Evolutionary conservation across 2,113 vertebrate species (phyloP).

Genomic region (Lepisosteus osseus): DNA sequence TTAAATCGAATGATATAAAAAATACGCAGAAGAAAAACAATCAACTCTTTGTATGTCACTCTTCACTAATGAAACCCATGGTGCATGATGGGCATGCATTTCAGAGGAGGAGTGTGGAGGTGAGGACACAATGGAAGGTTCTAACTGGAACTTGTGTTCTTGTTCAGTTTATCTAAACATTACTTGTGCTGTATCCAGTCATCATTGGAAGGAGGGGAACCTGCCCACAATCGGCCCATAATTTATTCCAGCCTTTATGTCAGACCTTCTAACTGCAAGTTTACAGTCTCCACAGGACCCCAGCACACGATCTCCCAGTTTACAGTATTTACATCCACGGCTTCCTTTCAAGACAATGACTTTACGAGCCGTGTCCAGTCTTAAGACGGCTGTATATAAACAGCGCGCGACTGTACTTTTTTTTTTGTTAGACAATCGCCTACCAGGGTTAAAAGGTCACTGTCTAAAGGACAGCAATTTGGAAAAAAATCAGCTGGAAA

Average conservation of each 20-base stretch:
- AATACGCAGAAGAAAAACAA: no score
- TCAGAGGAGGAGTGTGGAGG: no score
- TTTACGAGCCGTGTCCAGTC: slow-evolving; percentile 64
- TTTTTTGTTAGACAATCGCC: slow-evolving; percentile 65
- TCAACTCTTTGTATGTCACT: no score
- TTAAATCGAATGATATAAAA: no score
- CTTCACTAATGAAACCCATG: no score
- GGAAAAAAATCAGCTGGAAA: slow-evolving; percentile 65
- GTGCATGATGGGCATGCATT: no score
- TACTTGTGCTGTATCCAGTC: no score
- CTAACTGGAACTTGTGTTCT: no score
- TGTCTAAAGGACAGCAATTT: slow-evolving; percentile 57
- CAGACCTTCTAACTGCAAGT: slow-evolving; percentile 46
- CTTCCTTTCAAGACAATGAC: slow-evolving; percentile 97
- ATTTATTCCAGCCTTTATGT: slow-evolving; percentile 27
- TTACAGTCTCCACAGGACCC: slow-evolving; percentile 47
- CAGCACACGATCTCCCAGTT: slow-evolving; percentile 75
- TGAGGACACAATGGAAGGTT: no score
- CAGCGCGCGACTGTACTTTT: slow-evolving; percentile 53
- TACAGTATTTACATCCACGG: slow-evolving; percentile 85
- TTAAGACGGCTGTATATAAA: slow-evolving; percentile 45
- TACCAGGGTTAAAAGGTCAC: slow-evolving; percentile 61
- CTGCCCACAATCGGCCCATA: slow-evolving; percentile 47
- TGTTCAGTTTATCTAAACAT: no score
- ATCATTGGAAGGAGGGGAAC: slow-evolving; percentile 35